Conservation (phyloP, 2,888 invertebrate species). For the Melinaea marsaeus region DNA sequence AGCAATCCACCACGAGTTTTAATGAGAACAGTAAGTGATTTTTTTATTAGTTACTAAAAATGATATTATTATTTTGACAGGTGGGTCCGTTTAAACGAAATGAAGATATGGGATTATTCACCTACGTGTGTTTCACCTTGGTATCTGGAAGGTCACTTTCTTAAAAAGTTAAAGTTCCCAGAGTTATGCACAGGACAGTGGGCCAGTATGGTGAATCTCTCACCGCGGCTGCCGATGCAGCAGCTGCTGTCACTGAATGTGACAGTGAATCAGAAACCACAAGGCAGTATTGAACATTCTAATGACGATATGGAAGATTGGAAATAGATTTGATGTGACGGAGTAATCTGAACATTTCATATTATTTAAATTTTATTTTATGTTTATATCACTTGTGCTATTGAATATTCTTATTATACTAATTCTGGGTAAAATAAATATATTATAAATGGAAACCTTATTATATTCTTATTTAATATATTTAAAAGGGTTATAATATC, state of each 20-base stretch:
- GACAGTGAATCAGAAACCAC: slow-evolving; percentile 71
- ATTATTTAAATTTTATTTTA: too few species aligned
- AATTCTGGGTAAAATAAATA: too few species aligned
- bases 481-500: too few species aligned
- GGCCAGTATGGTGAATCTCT: slow-evolving; percentile 86
- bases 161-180: slow-evolving; percentile 83
- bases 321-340: not conserved
- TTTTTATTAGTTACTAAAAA: too few species aligned
- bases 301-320: slow-evolving; percentile 29
- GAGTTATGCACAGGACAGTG: slow-evolving; percentile 87
- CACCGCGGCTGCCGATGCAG: slow-evolving; percentile 80
- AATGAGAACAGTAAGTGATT: too few species aligned
- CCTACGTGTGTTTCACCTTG: slow-evolving; percentile 86
- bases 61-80: slow-evolving; percentile 53
- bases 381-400: too few species aligned
- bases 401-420: too few species aligned
- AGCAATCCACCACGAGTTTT: too few species aligned
- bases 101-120: slow-evolving; percentile 83
- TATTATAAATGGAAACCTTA: too few species aligned
- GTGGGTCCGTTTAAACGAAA: slow-evolving; percentile 82
- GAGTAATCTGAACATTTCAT: too few species aligned
- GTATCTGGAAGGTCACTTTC: slow-evolving; percentile 81
- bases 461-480: too few species aligned
- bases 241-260: slow-evolving; percentile 70
- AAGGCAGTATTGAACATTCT: slow-evolving; percentile 69